Evolutionary conservation across 2,888 invertebrate genomes (phyloP).

Genomic region (Tribolium freemani): DNA sequence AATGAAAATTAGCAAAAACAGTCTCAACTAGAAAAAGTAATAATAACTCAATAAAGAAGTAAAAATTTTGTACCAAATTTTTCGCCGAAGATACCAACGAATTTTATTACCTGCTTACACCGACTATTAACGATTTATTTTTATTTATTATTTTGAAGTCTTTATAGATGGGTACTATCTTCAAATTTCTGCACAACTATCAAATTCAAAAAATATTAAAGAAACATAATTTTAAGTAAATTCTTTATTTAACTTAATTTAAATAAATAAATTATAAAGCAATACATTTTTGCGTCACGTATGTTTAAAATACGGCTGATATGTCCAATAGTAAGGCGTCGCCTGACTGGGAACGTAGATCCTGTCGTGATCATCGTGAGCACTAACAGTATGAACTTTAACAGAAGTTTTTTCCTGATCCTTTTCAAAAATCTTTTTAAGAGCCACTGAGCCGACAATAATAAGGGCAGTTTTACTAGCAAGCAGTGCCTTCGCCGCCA

Average conservation of each 20-base stretch:
- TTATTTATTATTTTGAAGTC: too few species aligned
- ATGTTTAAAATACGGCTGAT: conserved; percentile 18
- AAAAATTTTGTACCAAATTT: too few species aligned
- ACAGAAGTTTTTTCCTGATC: conserved; percentile 75
- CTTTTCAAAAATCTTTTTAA: conserved; percentile 81
- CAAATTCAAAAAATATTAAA: too few species aligned
- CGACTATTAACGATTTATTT: too few species aligned
- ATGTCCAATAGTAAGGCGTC: conserved; percentile 45
- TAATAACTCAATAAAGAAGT: too few species aligned
- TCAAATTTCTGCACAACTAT: too few species aligned
- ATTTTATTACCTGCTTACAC: too few species aligned
- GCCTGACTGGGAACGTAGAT: conserved; percentile 39
- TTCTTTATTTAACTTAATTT: neutral
- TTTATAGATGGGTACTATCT: too few species aligned
- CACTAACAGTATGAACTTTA: conserved; percentile 75
- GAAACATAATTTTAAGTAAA: too few species aligned
- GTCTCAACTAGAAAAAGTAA: too few species aligned
- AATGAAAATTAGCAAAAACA: too few species aligned
- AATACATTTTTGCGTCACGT: neutral
- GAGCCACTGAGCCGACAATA: conserved; percentile 78
- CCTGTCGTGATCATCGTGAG: conserved; percentile 62
- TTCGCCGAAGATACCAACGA: too few species aligned
- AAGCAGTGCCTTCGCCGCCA: conserved; percentile 80
- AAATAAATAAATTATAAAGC: conserved; percentile 18
- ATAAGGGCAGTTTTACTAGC: conserved; percentile 82